A percentile compares a stretch with the other conserved stretches of the same genome.
Conservation (phyloP, 2,888 invertebrate genomes). For the Agrochola lychnidis region DNA sequence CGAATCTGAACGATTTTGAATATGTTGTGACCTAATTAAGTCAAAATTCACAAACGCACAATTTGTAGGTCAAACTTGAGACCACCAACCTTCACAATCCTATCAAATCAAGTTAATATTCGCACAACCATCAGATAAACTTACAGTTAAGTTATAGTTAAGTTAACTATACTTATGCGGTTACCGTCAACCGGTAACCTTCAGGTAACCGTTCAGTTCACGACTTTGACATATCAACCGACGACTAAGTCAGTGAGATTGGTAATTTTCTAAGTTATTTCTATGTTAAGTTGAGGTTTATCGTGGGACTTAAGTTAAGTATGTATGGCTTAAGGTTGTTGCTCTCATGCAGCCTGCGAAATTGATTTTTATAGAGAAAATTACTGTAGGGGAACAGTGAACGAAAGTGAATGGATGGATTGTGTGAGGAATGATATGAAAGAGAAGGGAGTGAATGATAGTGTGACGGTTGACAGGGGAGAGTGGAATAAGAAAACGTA, state of each 20-base stretch:
- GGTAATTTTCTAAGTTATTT: conserved; percentile 62
- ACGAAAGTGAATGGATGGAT: too few relatives aligned
- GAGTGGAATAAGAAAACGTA: too few relatives aligned
- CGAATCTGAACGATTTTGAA: not conserved
- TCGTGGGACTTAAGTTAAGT: conserved; percentile 49
- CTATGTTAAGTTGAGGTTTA: conserved; percentile 42
- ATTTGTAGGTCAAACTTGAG: conserved; percentile 17
- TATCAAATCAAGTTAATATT: conserved; percentile 46
- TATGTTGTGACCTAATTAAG: not conserved
- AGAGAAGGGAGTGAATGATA: too few relatives aligned
- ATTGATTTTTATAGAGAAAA: not conserved
- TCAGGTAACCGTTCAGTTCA: conserved; percentile 57
- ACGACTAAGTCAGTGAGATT: conserved; percentile 41
- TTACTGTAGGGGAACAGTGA: not conserved
- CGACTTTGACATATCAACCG: conserved; percentile 72
- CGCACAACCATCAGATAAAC: conserved; percentile 46
- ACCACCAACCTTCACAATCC: conserved; percentile 4
- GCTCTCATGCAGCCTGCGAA: not conserved
- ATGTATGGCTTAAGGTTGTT: conserved; percentile 12
- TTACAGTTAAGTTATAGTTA: conserved; percentile 34
- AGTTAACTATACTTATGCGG: conserved; percentile 55
- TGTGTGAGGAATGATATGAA: too few relatives aligned
- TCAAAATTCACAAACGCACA: not conserved
- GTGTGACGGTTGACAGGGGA: too few relatives aligned
- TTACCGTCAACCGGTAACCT: conserved; percentile 55